Conservation (phyloP, 1,140 invertebrate genomes). For the Diprion similis region DNA sequence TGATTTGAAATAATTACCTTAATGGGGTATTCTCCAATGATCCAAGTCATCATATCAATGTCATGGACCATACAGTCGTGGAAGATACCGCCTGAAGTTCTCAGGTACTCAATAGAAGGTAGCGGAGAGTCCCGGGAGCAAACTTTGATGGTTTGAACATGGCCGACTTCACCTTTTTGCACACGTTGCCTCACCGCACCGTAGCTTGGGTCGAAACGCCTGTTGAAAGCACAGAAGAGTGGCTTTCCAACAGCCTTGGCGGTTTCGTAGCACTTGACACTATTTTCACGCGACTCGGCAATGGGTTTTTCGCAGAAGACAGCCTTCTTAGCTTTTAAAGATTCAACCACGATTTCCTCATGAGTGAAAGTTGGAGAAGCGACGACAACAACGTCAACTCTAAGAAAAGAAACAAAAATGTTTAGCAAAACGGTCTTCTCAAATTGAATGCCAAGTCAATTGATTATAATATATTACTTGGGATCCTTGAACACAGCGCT, state of each 20-base stretch:
- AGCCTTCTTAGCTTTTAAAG: conserved; percentile 67
- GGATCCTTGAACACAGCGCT: conserved; percentile 64
- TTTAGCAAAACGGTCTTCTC: conserved; percentile 20
- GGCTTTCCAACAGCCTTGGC: conserved; percentile 64
- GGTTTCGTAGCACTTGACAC: conserved; percentile 66
- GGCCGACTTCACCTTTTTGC: conserved; percentile 66
- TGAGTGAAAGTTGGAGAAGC: conserved; percentile 70
- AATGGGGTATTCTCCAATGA: conserved; percentile 68
- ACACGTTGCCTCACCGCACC: conserved; percentile 61
- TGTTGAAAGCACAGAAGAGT: conserved; percentile 73
- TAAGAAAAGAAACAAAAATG: conserved; percentile 41
- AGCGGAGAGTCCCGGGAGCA: conserved; percentile 69
- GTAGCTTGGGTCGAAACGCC: conserved; percentile 73
- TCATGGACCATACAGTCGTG: conserved; percentile 78
- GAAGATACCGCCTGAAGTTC: conserved; percentile 74
- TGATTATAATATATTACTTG: conserved; percentile 54
- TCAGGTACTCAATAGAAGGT: conserved; percentile 69
- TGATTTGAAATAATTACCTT: conserved; percentile 38
- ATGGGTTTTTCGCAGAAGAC: conserved; percentile 80
- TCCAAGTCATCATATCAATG: conserved; percentile 70
- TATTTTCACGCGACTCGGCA: conserved; percentile 63
- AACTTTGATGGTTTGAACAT: conserved; percentile 69
- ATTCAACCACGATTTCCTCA: conserved; percentile 65
- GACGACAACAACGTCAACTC: conserved; percentile 66
- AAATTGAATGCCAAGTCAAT: conserved; percentile 8